Percentiles rank a stretch among this genome's conserved stretches.
These are phyloP conservation scores for Aphis craccivora DNA, from an alignment of 1,140 invertebrate species.

Conservation along the genomic window DNA sequence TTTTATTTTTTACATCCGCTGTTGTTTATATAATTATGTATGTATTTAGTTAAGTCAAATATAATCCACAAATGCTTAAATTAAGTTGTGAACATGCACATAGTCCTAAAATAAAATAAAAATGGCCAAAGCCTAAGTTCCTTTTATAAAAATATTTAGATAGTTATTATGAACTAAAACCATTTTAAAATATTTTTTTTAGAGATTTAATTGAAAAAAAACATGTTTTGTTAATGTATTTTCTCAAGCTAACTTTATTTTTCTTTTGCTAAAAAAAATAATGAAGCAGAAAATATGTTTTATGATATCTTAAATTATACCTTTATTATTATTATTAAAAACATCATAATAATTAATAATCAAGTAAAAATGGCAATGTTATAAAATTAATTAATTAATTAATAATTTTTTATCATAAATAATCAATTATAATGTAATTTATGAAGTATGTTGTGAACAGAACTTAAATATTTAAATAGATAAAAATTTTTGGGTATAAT, in stretches of 20 bases:
- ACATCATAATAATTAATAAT: background rate
- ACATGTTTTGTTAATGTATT: background rate
- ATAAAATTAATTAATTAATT: background rate
- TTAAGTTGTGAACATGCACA: background rate
- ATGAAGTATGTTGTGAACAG: background rate
- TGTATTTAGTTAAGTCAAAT: background rate
- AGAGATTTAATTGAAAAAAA: background rate
- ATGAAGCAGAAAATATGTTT: background rate
- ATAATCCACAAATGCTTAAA: background rate
- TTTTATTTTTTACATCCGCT: background rate
- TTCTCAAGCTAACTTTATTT: background rate
- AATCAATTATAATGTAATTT: background rate
- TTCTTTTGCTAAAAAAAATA: background rate
- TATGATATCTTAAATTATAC: background rate
- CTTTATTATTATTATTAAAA: background rate
- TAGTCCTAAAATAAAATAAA: background rate
- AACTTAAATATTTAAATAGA: background rate
- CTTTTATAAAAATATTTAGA: background rate
- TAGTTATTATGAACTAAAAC: background rate
- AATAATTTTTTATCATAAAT: background rate
- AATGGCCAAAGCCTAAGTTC: conserved; percentile 4
- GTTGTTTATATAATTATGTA: background rate
- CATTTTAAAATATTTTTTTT: background rate
- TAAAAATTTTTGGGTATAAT: background rate
- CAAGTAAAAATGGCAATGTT: background rate